phyloP scores from a whole-genome alignment of 2,888 invertebrate genomes.

The Ichneumon xanthorius region DNA sequence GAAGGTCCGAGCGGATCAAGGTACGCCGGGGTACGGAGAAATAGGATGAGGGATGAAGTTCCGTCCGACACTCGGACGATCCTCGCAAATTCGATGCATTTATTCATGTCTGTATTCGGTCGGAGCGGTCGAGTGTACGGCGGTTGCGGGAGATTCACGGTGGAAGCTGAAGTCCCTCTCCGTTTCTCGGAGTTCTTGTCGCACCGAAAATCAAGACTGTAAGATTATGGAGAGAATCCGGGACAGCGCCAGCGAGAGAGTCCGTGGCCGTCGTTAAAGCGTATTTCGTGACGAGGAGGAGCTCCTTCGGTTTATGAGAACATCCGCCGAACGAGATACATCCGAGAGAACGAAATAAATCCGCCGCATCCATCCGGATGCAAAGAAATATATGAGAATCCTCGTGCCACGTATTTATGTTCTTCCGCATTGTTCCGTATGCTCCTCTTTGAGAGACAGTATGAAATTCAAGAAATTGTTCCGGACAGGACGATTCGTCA shows the following conservation, averaged over 20 bases:
- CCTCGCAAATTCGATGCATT: slow-evolving; percentile 76
- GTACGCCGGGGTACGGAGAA: background rate
- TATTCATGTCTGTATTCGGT: slow-evolving; percentile 80
- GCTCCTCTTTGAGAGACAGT: background rate
- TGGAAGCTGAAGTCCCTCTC: background rate
- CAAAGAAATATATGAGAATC: background rate
- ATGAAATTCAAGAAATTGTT: slow-evolving; percentile 22
- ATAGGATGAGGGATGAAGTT: slow-evolving; percentile 28
- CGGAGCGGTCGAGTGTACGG: slow-evolving; percentile 24
- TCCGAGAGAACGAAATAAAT: slow-evolving; percentile 27
- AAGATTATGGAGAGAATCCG: slow-evolving; percentile 19
- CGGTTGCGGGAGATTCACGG: background rate
- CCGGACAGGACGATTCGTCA: slow-evolving; percentile 7
- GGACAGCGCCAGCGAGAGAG: background rate
- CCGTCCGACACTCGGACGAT: slow-evolving; percentile 47
- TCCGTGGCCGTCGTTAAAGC: background rate
- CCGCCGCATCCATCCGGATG: background rate
- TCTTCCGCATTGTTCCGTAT: background rate
- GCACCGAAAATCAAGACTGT: slow-evolving; percentile 4
- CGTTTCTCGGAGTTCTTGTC: slow-evolving; percentile 22
- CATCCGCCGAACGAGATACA: background rate
- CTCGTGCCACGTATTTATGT: background rate
- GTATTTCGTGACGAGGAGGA: background rate
- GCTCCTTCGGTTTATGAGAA: background rate
- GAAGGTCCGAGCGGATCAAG: slow-evolving; percentile 17